Conservation (phyloP, 2,113 vertebrate species). For the Paramormyrops kingsleyae region DNA sequence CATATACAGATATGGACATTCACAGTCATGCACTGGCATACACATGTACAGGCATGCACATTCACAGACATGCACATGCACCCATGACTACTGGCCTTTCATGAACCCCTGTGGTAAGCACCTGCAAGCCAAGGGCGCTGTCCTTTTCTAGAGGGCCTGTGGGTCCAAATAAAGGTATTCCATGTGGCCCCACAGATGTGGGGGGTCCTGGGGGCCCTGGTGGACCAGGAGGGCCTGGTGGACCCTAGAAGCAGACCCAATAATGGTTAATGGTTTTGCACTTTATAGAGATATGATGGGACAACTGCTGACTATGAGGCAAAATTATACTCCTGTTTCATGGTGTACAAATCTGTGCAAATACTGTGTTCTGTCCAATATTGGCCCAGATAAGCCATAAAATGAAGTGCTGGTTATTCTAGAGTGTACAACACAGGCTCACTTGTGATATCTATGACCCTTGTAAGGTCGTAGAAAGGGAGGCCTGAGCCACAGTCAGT, state of each 20-base stretch:
- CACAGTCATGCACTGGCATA: background rate
- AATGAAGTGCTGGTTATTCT: background rate
- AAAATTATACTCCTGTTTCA: background rate
- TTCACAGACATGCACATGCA: background rate
- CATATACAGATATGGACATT: background rate
- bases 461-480: background rate
- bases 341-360: background rate
- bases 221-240: slow-evolving; percentile 68
- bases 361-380: background rate
- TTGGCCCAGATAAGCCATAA: background rate
- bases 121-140: slow-evolving; percentile 34
- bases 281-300: background rate
- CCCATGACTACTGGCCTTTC: background rate
- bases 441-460: background rate
- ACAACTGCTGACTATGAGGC: background rate
- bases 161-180: slow-evolving; percentile 64
- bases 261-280: background rate
- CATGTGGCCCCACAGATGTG: slow-evolving; percentile 57
- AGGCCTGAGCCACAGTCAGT: background rate
- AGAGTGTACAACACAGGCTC: background rate
- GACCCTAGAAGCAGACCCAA: slow-evolving; percentile 48
- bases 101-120: background rate
- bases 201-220: slow-evolving; percentile 72
- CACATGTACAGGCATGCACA: background rate
- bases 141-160: slow-evolving; percentile 60